Percentiles rank a stretch among this genome's conserved stretches.
phyloP scores from a whole-genome alignment of 2,113 vertebrate species.

The Eclectus roratus region DNA sequence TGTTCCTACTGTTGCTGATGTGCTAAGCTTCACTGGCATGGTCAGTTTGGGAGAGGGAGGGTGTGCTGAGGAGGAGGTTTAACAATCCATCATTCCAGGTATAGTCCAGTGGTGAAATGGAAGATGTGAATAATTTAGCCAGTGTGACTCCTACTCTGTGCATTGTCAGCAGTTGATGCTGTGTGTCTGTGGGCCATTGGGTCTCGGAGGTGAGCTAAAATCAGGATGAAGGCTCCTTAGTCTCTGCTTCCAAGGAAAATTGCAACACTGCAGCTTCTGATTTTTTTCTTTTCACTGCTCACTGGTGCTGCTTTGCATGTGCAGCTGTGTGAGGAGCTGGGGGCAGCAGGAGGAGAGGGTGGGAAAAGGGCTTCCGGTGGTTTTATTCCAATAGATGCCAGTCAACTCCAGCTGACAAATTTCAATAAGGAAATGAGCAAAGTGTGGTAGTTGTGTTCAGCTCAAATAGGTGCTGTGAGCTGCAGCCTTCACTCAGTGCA shows the following conservation, averaged over 20 bases:
- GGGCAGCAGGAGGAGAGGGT: neutral
- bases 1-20: neutral
- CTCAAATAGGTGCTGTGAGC: neutral
- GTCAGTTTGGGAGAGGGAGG: neutral
- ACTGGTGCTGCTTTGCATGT: neutral
- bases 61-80: neutral
- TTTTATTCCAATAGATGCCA: neutral
- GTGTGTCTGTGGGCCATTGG: rapidly evolving
- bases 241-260: neutral
- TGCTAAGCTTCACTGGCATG: neutral
- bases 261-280: neutral
- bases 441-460: neutral
- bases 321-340: neutral
- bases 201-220: neutral
- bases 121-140: neutral
- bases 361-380: neutral
- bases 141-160: neutral
- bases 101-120: rapidly evolving
- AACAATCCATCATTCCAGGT: rapidly evolving
- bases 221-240: neutral
- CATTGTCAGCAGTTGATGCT: rapidly evolving
- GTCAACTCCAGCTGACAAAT: neutral
- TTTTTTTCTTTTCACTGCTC: neutral
- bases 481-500: neutral
- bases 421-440: neutral